A percentile compares a stretch with the other conserved stretches of the same genome.
Evolutionary conservation across 1,140 invertebrate species (phyloP).

Genomic region (Aphidius gifuensis): DNA sequence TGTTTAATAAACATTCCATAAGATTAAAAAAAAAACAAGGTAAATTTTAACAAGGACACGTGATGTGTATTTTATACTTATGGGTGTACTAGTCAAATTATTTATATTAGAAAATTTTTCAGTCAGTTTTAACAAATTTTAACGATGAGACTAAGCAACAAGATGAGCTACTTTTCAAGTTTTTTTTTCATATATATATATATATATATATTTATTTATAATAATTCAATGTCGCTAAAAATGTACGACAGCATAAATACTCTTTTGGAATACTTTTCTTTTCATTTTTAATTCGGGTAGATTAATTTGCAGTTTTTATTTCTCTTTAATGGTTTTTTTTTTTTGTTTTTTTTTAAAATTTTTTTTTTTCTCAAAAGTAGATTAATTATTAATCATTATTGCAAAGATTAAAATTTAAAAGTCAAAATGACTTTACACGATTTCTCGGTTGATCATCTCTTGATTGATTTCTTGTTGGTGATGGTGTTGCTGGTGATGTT

Average conservation of each 20-base stretch:
- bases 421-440: conserved; percentile 52
- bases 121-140: conserved; percentile 22
- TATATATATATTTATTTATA: background rate
- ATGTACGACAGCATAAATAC: conserved; percentile 10
- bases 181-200: background rate
- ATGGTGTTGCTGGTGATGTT: conserved; percentile 29
- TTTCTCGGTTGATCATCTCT: conserved; percentile 40
- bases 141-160: conserved; percentile 19
- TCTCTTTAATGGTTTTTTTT: conserved; percentile 1
- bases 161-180: conserved; percentile 15
- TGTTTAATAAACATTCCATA: too few species aligned
- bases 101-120: conserved; percentile 13
- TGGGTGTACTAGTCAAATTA: background rate
- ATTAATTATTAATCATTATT: background rate
- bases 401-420: conserved; percentile 29
- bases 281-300: background rate
- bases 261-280: conserved; percentile 18
- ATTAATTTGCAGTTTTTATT: background rate
- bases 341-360: background rate
- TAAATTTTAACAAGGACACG: background rate
- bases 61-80: background rate
- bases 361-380: too few species aligned
- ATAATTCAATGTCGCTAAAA: conserved; percentile 7
- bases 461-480: conserved; percentile 37
- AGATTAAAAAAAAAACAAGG: too few species aligned